Base-by-base conservation (phyloP, 1,140 invertebrate species). In the Drosophila nikananu region DNA sequence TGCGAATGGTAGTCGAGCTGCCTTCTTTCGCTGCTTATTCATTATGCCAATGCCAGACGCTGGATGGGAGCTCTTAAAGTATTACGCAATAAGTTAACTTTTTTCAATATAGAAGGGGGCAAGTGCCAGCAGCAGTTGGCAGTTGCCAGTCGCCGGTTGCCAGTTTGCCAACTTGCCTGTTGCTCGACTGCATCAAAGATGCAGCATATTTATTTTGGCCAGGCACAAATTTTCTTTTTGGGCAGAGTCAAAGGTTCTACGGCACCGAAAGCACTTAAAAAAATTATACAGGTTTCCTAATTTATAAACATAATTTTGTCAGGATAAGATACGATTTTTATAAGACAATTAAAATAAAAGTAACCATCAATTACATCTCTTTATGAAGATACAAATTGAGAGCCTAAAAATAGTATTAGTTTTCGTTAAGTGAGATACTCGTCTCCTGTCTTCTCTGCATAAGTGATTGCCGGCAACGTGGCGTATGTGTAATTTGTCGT, bases 21-120 rank as follows among this genome's bases (percentile, higher is more conserved):
- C 72, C 68, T 77, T 65, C 64, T 80, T 68, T 60, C 63, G 72
- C 77, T 73, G 77, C 83, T 87, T 73, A 87, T 87, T 87, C 84
- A 87, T 87, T 87, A 87, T 89, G 83, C 83, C 83, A 87, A 89
- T 83, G 77, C 67, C 83, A 87, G 81, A 71, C 74, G 80, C 66
- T 71, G 37, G 67, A 63, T 52, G 73, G 54, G 48, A 59, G 72
- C 61, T 70, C 83, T 80, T 63, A 89, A 83, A 87, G 83, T 74
- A 89, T 87, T 87, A 87, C 83, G 83, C 83, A 70, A 89, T 87
- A 89, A 87, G 83, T 89, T 80, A 87, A 80, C 77, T 83, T 89
- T 79, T 73, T 86, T 70, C 71, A 67, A 83, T 83, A 77, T 86
- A 60, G 54, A 35, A 59, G 48, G 25, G 17, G 48, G 41, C 32